phyloP scores from a whole-genome alignment of 2,888 invertebrate species.

The Loripinus fragilis region DNA sequence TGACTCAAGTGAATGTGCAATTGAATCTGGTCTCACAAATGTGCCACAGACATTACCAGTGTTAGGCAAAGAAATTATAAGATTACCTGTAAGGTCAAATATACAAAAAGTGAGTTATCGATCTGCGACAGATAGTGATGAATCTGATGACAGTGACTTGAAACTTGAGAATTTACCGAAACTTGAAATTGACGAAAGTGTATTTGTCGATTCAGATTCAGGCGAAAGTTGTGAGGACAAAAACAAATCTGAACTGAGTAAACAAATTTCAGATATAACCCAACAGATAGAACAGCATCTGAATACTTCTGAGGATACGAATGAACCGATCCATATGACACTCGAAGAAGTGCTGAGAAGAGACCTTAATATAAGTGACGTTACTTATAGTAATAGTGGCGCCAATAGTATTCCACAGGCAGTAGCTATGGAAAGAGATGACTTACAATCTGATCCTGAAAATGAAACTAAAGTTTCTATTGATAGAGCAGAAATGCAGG shows the following conservation, averaged over 20 bases:
- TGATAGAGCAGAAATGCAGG: background rate
- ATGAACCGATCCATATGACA: slow-evolving; percentile 70
- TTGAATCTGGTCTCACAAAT: background rate
- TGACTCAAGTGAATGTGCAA: background rate
- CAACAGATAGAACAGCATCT: background rate
- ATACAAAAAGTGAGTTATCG: slow-evolving; percentile 14
- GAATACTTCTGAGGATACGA: background rate
- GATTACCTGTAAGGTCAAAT: background rate
- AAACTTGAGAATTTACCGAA: slow-evolving; percentile 51
- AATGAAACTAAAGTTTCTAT: background rate
- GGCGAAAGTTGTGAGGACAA: background rate
- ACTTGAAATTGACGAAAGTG: slow-evolving; percentile 56
- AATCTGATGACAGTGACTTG: slow-evolving; percentile 12
- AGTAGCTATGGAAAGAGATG: background rate
- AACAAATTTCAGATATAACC: background rate
- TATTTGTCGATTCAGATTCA: slow-evolving; percentile 30
- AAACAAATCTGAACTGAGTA: background rate
- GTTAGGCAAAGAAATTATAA: background rate
- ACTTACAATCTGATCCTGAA: background rate
- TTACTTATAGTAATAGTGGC: background rate
- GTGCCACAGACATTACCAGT: too few relatives aligned
- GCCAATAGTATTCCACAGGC: background rate
- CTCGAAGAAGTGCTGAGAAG: slow-evolving; percentile 56
- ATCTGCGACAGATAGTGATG: slow-evolving; percentile 12
- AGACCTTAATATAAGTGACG: background rate